These are phyloP conservation scores for Epinotia ramella DNA, from an alignment of 2,888 invertebrate species.

Conservation along the genomic window DNA sequence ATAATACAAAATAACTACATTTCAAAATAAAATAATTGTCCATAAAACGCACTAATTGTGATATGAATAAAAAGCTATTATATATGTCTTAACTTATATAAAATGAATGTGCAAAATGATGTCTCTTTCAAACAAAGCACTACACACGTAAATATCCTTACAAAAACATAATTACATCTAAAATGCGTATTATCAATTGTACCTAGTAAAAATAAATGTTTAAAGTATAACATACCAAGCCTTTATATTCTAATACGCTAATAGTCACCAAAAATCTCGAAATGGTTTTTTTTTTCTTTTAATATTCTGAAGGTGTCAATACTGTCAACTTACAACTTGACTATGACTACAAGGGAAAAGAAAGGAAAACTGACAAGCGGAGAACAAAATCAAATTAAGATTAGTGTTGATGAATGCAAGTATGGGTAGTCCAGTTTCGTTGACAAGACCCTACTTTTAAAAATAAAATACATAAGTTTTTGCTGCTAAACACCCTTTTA, in stretches of 20 bases:
- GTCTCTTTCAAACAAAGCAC: not conserved
- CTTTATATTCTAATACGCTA: not conserved
- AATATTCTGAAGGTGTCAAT: slow-evolving; percentile 5
- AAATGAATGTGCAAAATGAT: slow-evolving; percentile 1
- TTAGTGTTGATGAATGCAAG: no score
- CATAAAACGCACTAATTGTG: slow-evolving; percentile 6
- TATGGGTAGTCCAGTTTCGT: no score
- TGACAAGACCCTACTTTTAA: no score
- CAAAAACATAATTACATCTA: slow-evolving; percentile 31
- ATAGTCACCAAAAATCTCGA: not conserved
- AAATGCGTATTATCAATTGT: slow-evolving; percentile 25
- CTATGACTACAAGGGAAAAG: not conserved
- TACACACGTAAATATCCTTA: slow-evolving; percentile 20
- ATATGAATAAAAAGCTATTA: slow-evolving; percentile 15
- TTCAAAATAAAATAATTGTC: slow-evolving; percentile 10
- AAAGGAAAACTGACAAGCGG: not conserved
- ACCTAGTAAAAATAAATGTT: slow-evolving; percentile 24
- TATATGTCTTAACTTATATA: slow-evolving; percentile 1
- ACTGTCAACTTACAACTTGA: not conserved
- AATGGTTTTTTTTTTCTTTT: not conserved
- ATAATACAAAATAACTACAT: slow-evolving; percentile 19
- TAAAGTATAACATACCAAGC: slow-evolving; percentile 12
- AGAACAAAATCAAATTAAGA: not conserved
- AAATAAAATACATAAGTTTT: no score
- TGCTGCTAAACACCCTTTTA: no score